Evolutionary conservation across 2,113 vertebrate species (phyloP), one percentile per base, ranked within the genome.

Genomic region (Rhinogobius similis): DNA sequence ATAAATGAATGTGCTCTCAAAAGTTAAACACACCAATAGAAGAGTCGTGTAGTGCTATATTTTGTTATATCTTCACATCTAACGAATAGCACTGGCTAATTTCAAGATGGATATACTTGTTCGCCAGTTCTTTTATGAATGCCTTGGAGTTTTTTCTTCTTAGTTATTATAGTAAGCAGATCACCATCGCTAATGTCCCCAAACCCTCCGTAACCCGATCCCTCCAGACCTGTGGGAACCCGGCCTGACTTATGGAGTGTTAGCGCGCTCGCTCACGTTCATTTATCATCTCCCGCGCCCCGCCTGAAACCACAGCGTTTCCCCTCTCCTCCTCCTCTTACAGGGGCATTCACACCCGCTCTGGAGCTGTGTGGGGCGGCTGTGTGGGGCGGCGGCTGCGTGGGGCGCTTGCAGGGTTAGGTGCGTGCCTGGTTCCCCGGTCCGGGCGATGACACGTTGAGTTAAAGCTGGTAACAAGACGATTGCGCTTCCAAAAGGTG

Each of bases 401-500:
- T 11, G 39, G 10, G 10, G 39, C 10, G 39, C 10, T 41, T 41
- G 39, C 12, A 2, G 0, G 39, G 10, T 11, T 13, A 2, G 14
- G 43, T 44, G 43, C 43, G 43, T 13, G 46, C 14, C 14, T 89
- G 80, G 79, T 91, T 91, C 88, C 89, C 84, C 84, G 79, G 84
- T 83, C 82, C 46, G 80, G 86, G 87, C 63, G 92, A 88, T 92
- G 93, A 93, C 92, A 93, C 92, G 91, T 93, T 92, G 91, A 93
- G 93, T 92, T 93, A 92, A 88, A 91, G 83, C 87, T 66, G 83
- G 90, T 93, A 93, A 93, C 91, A 86, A 86, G 83, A 93, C 87
- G 83, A 93, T 88, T 90, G 90, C 91, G 90, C 89, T 92, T 91
- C 89, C 88, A 91, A 92, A 55, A 93, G 90, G 91, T 93, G 91